These are phyloP conservation scores for Ascidia mentula DNA, from an alignment of 23 tunicate species.

Conservation along the genomic window DNA sequence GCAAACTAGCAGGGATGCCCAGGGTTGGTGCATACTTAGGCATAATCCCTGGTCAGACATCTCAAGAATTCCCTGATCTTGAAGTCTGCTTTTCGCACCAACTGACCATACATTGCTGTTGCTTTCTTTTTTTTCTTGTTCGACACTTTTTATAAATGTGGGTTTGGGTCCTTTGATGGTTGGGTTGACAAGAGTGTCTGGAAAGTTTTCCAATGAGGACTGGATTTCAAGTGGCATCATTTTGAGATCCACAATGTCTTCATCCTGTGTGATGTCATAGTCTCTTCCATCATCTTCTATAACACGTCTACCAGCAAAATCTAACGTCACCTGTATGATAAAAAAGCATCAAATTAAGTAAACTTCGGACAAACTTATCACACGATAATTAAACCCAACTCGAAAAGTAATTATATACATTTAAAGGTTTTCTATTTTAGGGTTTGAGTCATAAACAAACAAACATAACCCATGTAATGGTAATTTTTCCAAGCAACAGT, in stretches of 20 bases:
- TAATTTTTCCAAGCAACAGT: too few species aligned
- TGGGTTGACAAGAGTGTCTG: constrained; percentile 43
- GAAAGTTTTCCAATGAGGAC: not conserved
- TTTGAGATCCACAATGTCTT: constrained; percentile 31
- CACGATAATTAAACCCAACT: too few species aligned
- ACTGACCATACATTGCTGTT: constrained; percentile 24
- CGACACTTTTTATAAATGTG: not conserved
- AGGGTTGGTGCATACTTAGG: constrained; percentile 99
- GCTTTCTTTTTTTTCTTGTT: constrained; percentile 1
- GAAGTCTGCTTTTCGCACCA: constrained; percentile 33
- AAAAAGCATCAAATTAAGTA: too few species aligned
- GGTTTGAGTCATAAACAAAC: too few species aligned
- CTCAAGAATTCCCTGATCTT: constrained; percentile 63
- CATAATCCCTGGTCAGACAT: constrained; percentile 88
- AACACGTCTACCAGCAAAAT: constrained; percentile 82
- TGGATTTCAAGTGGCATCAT: not conserved
- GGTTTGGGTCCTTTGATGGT: constrained; percentile 31
- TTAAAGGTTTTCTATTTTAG: too few species aligned
- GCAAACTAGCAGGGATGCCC: constrained; percentile 90
- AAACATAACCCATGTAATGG: too few species aligned
- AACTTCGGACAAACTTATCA: too few species aligned
- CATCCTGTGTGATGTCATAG: constrained; percentile 17
- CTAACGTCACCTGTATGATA: constrained; percentile 63
- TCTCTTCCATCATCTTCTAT: constrained; percentile 41
- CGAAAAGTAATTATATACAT: too few species aligned